Percentiles rank a stretch among this genome's conserved stretches.
Conservation (phyloP, 2,888 invertebrate species). For the Apodemia hepburni region DNA sequence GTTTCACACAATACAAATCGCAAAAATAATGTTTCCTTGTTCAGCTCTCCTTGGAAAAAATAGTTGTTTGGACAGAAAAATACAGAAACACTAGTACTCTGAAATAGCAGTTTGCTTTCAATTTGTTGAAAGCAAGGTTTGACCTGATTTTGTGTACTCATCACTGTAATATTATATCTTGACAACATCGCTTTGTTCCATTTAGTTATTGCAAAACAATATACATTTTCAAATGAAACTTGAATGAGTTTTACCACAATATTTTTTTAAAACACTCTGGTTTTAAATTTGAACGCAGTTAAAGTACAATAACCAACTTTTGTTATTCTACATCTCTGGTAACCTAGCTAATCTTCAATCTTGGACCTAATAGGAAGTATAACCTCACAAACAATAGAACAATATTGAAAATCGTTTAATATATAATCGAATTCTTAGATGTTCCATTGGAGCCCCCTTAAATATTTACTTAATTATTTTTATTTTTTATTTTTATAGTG, state of each 20-base stretch:
- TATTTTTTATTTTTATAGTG: too few relatives aligned
- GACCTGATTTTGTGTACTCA: slow-evolving; percentile 43
- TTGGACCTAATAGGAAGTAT: too few relatives aligned
- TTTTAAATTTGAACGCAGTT: too few relatives aligned
- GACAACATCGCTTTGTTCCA: slow-evolving; percentile 13
- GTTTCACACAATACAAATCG: slow-evolving; percentile 10
- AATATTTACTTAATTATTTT: too few relatives aligned
- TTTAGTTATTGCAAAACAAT: slow-evolving; percentile 11
- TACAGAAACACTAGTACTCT: slow-evolving; percentile 32
- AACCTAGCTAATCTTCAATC: too few relatives aligned
- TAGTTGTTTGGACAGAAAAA: slow-evolving; percentile 32
- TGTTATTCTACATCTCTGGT: too few relatives aligned
- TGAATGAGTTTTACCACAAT: not conserved
- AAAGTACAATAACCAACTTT: too few relatives aligned
- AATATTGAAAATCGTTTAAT: too few relatives aligned
- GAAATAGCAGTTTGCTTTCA: slow-evolving; percentile 44
- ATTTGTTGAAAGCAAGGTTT: slow-evolving; percentile 50
- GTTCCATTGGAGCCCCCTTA: too few relatives aligned
- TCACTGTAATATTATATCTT: slow-evolving; percentile 21
- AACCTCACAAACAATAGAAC: too few relatives aligned
- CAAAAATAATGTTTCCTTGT: slow-evolving; percentile 16
- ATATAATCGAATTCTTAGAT: too few relatives aligned
- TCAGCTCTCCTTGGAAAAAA: slow-evolving; percentile 21
- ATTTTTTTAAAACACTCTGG: not conserved
- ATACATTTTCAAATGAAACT: slow-evolving; percentile 5